A percentile compares a stretch with the other conserved stretches of the same genome.
Evolutionary conservation across 2,888 invertebrate genomes (phyloP).

Genomic region (Willowsia nigromaculata): DNA sequence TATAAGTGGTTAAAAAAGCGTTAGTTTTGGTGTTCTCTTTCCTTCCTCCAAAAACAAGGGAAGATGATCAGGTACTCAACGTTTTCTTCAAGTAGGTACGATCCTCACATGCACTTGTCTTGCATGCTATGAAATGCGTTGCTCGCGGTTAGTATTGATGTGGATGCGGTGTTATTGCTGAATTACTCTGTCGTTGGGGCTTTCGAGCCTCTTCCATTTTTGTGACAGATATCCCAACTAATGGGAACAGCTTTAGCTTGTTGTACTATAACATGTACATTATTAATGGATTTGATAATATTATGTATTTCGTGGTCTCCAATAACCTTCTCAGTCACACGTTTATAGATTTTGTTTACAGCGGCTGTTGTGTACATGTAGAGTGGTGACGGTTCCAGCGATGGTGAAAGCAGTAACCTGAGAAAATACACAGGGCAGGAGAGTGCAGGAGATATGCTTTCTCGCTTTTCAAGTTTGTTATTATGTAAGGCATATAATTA

Average conservation of each 20-base stretch:
- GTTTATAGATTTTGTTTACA: not conserved
- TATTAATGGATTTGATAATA: not conserved
- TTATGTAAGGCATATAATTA: not conserved
- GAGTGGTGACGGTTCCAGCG: not conserved
- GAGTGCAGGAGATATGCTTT: not conserved
- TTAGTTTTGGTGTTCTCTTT: not conserved
- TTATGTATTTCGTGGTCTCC: not conserved
- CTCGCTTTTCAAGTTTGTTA: not conserved
- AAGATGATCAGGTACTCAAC: conserved; percentile 12
- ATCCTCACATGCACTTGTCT: not conserved
- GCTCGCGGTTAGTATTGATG: not conserved
- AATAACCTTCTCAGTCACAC: not conserved
- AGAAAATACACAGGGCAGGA: not conserved
- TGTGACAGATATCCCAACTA: not conserved
- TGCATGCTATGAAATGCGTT: not conserved
- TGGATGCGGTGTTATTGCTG: not conserved
- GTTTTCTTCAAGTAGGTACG: not conserved
- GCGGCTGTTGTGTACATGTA: not conserved
- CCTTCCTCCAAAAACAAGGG: not conserved
- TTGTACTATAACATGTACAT: not conserved
- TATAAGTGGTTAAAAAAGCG: not conserved
- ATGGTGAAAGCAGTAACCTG: not conserved
- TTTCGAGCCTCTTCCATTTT: conserved; percentile 1
- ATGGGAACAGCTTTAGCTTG: not conserved
- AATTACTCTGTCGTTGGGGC: not conserved